Conservation (phyloP, 2,113 vertebrate species). For the Percopsis transmontana region DNA sequence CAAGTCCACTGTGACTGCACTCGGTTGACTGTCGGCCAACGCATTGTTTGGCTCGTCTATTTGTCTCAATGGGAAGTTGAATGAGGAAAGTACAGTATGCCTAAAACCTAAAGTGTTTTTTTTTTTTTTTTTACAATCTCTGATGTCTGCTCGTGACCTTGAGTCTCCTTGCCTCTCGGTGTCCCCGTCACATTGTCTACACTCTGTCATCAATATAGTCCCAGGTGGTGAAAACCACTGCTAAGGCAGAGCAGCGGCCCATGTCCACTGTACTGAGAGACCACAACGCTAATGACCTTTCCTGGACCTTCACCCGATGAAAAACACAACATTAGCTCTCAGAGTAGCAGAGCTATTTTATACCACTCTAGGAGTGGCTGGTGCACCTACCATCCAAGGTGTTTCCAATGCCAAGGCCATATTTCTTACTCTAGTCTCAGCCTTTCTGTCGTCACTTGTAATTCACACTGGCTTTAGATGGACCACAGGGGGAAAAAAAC, state of each 20-base stretch:
- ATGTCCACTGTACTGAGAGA: too few relatives aligned
- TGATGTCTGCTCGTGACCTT: background rate
- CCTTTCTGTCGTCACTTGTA: background rate
- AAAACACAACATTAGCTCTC: background rate
- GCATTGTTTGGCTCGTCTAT: constrained; percentile 46
- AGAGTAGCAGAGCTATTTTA: constrained; percentile 14
- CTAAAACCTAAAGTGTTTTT: constrained; percentile 26
- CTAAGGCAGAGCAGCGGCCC: too few relatives aligned
- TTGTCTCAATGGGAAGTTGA: constrained; percentile 37
- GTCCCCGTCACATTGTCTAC: constrained; percentile 4
- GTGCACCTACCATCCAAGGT: background rate
- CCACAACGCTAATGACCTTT: background rate
- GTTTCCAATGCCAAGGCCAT: background rate
- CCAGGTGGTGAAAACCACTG: too few relatives aligned
- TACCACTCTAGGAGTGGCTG: constrained; percentile 1
- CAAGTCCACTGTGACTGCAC: background rate
- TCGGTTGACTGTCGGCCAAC: constrained; percentile 32
- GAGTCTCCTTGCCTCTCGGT: background rate
- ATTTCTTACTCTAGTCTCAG: background rate
- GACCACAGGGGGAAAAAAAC: background rate
- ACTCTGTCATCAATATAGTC: too few relatives aligned
- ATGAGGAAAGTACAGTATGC: constrained; percentile 17
- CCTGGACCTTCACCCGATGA: constrained; percentile 4
- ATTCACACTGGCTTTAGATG: background rate
- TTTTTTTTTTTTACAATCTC: background rate